phyloP scores from a whole-genome alignment of 1,140 invertebrate genomes.

The Portunus trituberculatus region DNA sequence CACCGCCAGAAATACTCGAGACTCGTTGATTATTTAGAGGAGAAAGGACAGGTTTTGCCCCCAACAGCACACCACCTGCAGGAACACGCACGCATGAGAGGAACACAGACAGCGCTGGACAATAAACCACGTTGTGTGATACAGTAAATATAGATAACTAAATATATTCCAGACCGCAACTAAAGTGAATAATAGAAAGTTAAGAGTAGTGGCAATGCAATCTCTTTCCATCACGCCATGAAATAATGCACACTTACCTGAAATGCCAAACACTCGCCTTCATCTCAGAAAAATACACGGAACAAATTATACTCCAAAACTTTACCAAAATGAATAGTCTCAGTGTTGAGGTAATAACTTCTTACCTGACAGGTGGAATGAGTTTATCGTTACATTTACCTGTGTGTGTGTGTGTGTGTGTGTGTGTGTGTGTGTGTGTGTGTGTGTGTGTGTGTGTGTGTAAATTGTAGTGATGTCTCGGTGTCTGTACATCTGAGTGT shows the following conservation, averaged over 20 bases:
- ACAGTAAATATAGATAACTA: neutral
- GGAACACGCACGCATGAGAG: neutral
- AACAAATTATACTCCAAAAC: too few relatives aligned
- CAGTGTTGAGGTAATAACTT: too few relatives aligned
- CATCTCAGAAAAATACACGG: too few relatives aligned
- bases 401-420: conserved; percentile 50
- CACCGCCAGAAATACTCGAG: neutral
- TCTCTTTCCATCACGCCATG: too few relatives aligned
- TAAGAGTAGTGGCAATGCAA: too few relatives aligned
- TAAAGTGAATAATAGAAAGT: neutral
- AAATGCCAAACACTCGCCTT: too few relatives aligned
- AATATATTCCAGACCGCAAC: neutral
- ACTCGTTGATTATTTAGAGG: neutral
- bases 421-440: conserved; percentile 55
- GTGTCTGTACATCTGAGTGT: too few relatives aligned
- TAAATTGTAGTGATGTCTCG: too few relatives aligned
- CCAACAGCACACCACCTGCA: neutral
- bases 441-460: conserved; percentile 54
- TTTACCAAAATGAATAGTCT: too few relatives aligned
- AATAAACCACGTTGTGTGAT: too few relatives aligned
- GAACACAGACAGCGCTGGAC: neutral
- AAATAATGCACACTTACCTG: too few relatives aligned
- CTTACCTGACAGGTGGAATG: too few relatives aligned
- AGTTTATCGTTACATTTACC: neutral
- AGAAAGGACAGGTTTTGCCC: neutral